phyloP scores from a whole-genome alignment of 2,888 invertebrate species.

The Isoperla grammatica region DNA sequence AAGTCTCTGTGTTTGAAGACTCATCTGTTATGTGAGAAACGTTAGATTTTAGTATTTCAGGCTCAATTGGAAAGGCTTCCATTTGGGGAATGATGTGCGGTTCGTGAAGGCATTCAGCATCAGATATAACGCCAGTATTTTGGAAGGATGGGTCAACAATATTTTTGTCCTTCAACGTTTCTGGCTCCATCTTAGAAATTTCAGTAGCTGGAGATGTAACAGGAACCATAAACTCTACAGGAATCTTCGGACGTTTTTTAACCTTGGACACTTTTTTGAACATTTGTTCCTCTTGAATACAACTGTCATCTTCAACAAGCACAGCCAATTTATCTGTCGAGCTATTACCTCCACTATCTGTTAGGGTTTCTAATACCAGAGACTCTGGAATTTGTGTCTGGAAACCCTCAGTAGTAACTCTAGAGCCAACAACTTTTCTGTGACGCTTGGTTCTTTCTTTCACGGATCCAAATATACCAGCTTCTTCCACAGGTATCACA shows the following conservation, averaged over 20 bases:
- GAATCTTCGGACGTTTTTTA: constrained; percentile 33
- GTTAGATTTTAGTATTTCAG: no score
- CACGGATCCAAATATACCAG: constrained; percentile 31
- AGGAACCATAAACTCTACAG: constrained; percentile 26
- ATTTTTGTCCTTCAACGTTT: no score
- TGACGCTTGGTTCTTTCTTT: constrained; percentile 29
- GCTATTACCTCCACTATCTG: background rate
- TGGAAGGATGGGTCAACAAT: no score
- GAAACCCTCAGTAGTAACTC: no score
- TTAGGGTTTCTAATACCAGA: background rate
- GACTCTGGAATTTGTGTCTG: no score
- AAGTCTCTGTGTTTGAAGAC: constrained; percentile 19
- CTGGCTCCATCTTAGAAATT: constrained; percentile 9
- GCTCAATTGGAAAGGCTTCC: no score
- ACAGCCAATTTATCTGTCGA: background rate
- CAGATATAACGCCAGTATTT: no score
- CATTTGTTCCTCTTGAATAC: background rate
- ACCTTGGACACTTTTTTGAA: constrained; percentile 32
- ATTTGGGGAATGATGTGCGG: no score
- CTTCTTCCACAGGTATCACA: constrained; percentile 11
- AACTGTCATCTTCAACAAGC: background rate
- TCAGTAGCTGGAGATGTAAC: background rate
- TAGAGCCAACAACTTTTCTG: constrained; percentile 27
- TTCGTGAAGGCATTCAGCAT: no score
- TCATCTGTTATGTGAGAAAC: no score